These are phyloP conservation scores for Xenopus tropicalis DNA, from an alignment of 2,113 vertebrate genomes.

Conservation along the genomic window DNA sequence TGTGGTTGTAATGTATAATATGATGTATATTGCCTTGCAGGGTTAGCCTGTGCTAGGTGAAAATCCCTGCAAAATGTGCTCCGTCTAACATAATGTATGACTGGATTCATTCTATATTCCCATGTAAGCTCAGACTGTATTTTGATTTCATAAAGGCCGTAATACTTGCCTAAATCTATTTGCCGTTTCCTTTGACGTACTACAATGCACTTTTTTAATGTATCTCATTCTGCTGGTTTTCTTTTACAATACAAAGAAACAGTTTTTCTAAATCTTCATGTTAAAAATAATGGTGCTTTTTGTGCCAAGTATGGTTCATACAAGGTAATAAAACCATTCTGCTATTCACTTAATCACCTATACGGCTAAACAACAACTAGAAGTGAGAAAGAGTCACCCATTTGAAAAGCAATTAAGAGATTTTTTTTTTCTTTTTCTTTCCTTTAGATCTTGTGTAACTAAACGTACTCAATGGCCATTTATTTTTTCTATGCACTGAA, in stretches of 20 bases:
- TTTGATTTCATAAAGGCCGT: not conserved
- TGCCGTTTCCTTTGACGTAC: not conserved
- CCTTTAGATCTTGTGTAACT: not conserved
- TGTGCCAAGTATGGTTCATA: not conserved
- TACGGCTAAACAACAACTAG: not conserved
- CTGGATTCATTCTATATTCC: not conserved
- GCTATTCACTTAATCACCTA: not conserved
- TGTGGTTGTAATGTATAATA: constrained; percentile 3
- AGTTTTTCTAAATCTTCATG: not conserved
- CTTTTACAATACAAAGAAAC: not conserved
- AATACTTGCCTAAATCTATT: constrained; percentile 14
- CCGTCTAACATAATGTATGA: not conserved
- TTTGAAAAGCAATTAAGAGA: not conserved
- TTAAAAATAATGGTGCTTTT: not conserved
- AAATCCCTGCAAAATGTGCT: not conserved
- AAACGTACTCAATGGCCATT: not conserved
- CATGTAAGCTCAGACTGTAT: not conserved
- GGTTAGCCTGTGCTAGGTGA: not conserved
- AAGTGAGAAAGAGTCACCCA: not conserved
- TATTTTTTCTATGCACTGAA: not conserved
- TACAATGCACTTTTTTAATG: not conserved
- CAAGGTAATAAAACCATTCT: not conserved
- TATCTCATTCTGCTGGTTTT: not conserved
- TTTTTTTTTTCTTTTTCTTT: not conserved
- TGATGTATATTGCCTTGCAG: not conserved